phyloP scores from a whole-genome alignment of 2,113 vertebrate genomes.

The Ammodytes dubius region DNA sequence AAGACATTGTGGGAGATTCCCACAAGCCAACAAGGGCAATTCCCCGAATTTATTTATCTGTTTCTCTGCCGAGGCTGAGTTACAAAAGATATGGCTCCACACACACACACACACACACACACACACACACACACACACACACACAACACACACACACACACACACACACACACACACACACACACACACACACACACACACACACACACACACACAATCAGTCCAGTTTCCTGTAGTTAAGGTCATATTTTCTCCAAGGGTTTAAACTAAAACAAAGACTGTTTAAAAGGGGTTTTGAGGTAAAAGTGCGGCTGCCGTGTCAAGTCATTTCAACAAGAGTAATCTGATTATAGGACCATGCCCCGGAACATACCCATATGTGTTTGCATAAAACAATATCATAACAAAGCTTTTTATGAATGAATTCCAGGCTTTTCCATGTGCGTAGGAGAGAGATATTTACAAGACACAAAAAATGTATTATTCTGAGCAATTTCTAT shows the following conservation, averaged over 20 bases:
- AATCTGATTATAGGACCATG: slow-evolving; percentile 7
- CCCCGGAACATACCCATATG: not conserved
- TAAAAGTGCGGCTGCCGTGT: not conserved
- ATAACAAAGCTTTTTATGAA: slow-evolving; percentile 39
- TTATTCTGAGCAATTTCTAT: not conserved
- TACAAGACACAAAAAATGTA: not conserved
- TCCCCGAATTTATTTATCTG: slow-evolving; percentile 68
- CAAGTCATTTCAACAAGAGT: slow-evolving; percentile 38
- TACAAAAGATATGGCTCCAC: slow-evolving; percentile 26
- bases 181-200: not conserved
- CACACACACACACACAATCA: slow-evolving; percentile 2
- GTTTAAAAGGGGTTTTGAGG: slow-evolving; percentile 14
- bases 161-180: slow-evolving; percentile 5
- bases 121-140: slow-evolving; percentile 1
- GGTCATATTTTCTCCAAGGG: not conserved
- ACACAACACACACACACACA: slow-evolving; percentile 6
- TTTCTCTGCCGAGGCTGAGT: slow-evolving; percentile 16
- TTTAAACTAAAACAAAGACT: slow-evolving; percentile 40
- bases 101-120: slow-evolving; percentile 6
- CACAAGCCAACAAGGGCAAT: slow-evolving; percentile 74
- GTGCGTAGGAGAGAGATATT: slow-evolving; percentile 14
- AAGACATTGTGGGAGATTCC: slow-evolving; percentile 77
- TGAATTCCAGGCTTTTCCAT: slow-evolving; percentile 1
- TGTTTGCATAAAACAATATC: not conserved
- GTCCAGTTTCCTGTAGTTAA: slow-evolving; percentile 30